Evolutionary conservation across 1,140 invertebrate genomes (phyloP), one percentile per base, ranked within the genome.

Genomic region (Macrosteles quadrilineatus): DNA sequence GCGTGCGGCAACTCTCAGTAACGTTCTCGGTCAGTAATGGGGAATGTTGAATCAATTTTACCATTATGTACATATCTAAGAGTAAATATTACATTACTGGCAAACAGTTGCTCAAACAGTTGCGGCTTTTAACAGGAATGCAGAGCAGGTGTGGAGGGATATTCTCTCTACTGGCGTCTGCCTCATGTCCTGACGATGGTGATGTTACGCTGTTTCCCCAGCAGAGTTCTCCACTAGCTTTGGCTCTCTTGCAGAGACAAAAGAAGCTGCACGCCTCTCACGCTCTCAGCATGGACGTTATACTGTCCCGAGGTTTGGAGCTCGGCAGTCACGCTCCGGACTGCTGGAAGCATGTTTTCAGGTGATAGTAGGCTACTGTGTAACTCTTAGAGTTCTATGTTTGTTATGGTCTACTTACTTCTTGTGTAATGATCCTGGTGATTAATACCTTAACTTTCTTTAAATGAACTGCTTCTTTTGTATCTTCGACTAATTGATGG

Each of bases 321-420:
- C 84, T 97, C 31, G 95, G 93, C 2, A 95, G 93, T 71, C 94
- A 96, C 77, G 92, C 93, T 29, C 86, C 91, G 43, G 92, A 96
- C 71, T 97, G 94, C 77, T 98, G 96, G 96, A 89, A 90, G 36
- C 94, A 96, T 79, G 92, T 98, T 68, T 96, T 98, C 78, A 89
- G 90, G 79, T 95, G 88, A 78, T 76, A n/a, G n/a, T n/a, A n/a
- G n/a, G n/a, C n/a, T n/a, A n/a, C n/a, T n/a, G n/a, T n/a, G n/a
- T n/a, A n/a, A n/a, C n/a, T n/a, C n/a, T n/a, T 71, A n/a, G n/a
- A n/a, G n/a, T n/a, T n/a, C n/a, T n/a, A n/a, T n/a, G n/a, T n/a
- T n/a, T n/a, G n/a, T n/a, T n/a, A n/a, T n/a, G n/a, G n/a, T n/a
- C n/a, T n/a, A n/a, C n/a, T n/a, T n/a, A n/a, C n/a, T n/a, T n/a